Percentiles rank a stretch among this genome's conserved stretches.
Evolutionary conservation across 2,113 vertebrate species (phyloP).

Genomic region (Ellobius talpinus): DNA sequence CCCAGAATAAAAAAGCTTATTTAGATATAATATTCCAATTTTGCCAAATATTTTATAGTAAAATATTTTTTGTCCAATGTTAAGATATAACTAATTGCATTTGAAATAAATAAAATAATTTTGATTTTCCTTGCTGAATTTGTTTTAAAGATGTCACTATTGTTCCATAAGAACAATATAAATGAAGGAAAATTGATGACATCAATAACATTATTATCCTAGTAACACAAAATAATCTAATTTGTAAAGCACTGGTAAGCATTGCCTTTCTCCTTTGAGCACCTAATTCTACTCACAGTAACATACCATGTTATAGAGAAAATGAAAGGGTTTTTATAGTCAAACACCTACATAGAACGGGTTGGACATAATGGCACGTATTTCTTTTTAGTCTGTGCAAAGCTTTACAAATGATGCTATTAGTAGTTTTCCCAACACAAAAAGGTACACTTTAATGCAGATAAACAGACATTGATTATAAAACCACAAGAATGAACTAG

Average conservation of each 20-base stretch:
- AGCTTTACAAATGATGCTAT: neutral
- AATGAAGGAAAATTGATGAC: neutral
- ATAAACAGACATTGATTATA: neutral
- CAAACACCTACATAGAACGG: neutral
- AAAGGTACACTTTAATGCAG: constrained; percentile 7
- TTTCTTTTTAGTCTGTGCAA: neutral
- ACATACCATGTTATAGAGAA: neutral
- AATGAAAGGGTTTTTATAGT: neutral
- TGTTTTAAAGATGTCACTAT: constrained; percentile 5
- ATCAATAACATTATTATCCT: neutral
- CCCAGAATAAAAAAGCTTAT: neutral
- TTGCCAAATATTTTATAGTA: neutral
- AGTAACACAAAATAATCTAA: neutral
- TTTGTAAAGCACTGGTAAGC: neutral
- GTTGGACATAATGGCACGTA: neutral
- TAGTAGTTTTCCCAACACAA: constrained; percentile 1
- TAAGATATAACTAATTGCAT: neutral
- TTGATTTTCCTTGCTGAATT: neutral
- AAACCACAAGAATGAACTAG: neutral
- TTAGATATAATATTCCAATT: neutral
- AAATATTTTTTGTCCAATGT: neutral
- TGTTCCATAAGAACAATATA: neutral
- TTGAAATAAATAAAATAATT: constrained; percentile 10
- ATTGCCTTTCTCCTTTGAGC: neutral
- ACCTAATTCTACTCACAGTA: neutral